Evolutionary conservation across 2,113 vertebrate species (phyloP).

Genomic region (Amphilophus citrinellus): DNA sequence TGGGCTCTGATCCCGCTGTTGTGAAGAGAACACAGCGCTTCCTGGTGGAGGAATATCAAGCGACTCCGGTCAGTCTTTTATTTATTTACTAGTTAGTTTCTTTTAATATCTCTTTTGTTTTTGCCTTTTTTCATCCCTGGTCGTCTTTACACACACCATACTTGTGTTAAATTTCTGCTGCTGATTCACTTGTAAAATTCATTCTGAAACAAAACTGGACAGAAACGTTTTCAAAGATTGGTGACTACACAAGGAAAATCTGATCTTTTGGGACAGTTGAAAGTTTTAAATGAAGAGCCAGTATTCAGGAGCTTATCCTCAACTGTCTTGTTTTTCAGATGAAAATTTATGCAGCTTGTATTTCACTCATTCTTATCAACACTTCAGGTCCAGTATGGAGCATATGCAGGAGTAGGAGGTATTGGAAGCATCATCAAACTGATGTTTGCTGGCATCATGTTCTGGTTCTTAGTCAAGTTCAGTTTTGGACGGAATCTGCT

Average conservation of each 20-base stretch:
- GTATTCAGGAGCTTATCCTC: background rate
- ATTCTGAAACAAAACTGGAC: too few species aligned
- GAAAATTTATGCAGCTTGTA: background rate
- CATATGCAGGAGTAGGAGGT: constrained; percentile 87
- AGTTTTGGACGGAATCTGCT: constrained; percentile 92
- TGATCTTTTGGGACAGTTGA: too few species aligned
- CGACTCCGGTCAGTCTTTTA: constrained; percentile 85
- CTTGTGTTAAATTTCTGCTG: background rate
- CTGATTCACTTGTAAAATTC: background rate
- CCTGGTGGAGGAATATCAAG: constrained; percentile 84
- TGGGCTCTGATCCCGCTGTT: constrained; percentile 91
- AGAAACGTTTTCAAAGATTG: too few species aligned
- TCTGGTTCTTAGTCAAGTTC: constrained; percentile 90
- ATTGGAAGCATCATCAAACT: constrained; percentile 86
- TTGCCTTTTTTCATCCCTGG: background rate
- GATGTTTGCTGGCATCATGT: constrained; percentile 91
- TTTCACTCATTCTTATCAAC: background rate
- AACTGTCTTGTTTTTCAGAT: background rate
- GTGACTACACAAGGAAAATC: too few species aligned
- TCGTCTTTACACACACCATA: background rate
- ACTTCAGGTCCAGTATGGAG: constrained; percentile 91
- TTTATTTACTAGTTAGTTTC: background rate
- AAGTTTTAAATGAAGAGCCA: too few species aligned
- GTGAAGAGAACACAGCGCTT: constrained; percentile 93
- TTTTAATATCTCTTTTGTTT: background rate